Conservation (phyloP, 2,797 vertebrate genomes). For the Echeneis naucrates region DNA sequence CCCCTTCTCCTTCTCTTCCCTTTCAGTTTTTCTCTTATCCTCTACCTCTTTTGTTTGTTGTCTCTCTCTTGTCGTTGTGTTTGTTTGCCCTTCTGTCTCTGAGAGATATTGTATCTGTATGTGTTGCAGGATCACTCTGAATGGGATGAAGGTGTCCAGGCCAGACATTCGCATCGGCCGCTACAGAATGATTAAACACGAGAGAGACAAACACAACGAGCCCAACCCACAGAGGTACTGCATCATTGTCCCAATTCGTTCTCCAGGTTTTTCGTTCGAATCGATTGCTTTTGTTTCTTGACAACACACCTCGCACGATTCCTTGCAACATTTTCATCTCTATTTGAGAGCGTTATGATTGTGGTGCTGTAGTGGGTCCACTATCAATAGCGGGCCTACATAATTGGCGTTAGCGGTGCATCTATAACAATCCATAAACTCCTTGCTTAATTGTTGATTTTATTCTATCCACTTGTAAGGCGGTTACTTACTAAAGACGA, state of each 20-base stretch:
- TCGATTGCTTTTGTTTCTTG: conserved; percentile 60
- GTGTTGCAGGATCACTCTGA: conserved; percentile 92
- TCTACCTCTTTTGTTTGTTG: background rate
- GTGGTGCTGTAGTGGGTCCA: conserved; percentile 5
- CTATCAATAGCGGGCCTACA: conserved; percentile 25
- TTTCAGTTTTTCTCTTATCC: background rate
- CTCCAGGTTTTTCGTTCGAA: conserved; percentile 35
- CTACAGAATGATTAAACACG: conserved; percentile 99
- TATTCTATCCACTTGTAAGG: conserved; percentile 2
- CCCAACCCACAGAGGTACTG: conserved; percentile 98
- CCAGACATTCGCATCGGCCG: conserved; percentile 96
- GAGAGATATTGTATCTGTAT: conserved; percentile 52
- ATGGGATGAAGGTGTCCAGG: conserved; percentile 98
- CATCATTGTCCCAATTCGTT: conserved; percentile 61
- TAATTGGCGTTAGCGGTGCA: conserved; percentile 42
- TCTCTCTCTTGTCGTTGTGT: conserved; percentile 25
- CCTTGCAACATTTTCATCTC: conserved; percentile 40
- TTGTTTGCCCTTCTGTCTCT: conserved; percentile 16
- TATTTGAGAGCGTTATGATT: conserved; percentile 44
- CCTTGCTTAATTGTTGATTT: background rate
- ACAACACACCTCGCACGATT: conserved; percentile 24
- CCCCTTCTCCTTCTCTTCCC: background rate
- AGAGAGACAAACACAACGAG: conserved; percentile 98
- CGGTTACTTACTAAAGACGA: conserved; percentile 8
- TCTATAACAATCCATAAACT: background rate